Evolutionary conservation across 2,797 vertebrate genomes (phyloP).

Genomic region (Enteromius afrohamiltoni): DNA sequence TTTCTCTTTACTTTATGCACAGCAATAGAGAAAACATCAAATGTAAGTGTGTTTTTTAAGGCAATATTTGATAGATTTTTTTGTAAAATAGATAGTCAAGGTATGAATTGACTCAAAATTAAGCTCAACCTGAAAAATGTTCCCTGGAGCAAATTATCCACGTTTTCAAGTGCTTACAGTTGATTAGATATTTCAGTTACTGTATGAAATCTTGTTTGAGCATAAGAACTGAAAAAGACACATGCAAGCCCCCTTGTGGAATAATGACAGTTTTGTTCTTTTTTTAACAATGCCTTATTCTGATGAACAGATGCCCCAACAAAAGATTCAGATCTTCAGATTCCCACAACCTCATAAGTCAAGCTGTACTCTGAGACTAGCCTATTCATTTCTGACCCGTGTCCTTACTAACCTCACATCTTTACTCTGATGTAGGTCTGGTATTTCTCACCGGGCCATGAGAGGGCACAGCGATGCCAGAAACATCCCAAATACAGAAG

Average conservation of each 20-base stretch:
- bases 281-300: slow-evolving; percentile 22
- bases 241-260: slow-evolving; percentile 61
- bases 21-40: not conserved
- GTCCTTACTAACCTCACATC: slow-evolving; percentile 45
- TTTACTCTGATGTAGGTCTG: slow-evolving; percentile 37
- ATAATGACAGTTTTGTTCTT: not conserved
- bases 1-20: not conserved
- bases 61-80: not conserved
- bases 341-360: not conserved
- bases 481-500: not conserved
- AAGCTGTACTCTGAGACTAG: not conserved
- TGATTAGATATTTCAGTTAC: not conserved
- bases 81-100: not conserved
- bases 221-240: not conserved
- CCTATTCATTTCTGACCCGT: not conserved
- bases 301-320: not conserved
- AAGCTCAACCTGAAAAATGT: no score
- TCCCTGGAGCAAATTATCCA: not conserved
- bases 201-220: not conserved
- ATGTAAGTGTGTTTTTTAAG: not conserved
- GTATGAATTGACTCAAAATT: not conserved
- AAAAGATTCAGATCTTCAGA: slow-evolving; percentile 3
- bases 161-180: not conserved
- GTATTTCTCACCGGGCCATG: slow-evolving; percentile 49
- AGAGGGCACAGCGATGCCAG: not conserved